These are phyloP conservation scores for Ptychodera flava DNA, from an alignment of 35 echinoderm and acorn worm species.

Conservation along the genomic window DNA sequence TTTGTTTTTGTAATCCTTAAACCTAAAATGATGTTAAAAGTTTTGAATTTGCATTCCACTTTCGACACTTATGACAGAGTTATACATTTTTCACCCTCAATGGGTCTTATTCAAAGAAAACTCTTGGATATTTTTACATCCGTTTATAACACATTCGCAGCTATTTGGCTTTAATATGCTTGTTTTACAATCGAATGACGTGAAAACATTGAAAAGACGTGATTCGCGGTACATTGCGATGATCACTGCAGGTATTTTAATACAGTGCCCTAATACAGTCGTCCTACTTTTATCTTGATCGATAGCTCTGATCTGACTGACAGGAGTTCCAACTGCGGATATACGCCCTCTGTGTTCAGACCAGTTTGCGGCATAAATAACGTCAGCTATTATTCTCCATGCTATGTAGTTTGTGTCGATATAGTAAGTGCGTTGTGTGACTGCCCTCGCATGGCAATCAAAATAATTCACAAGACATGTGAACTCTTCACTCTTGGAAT, in stretches of 20 bases:
- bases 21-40: too few species aligned
- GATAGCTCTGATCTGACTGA: background rate
- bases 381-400: conserved; percentile 36
- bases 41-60: too few species aligned
- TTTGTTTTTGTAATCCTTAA: too few species aligned
- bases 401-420: conserved; percentile 26
- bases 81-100: too few species aligned
- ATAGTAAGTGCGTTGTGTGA: background rate
- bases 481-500: too few species aligned
- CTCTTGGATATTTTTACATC: too few species aligned
- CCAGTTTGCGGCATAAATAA: conserved; percentile 31
- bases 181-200: background rate
- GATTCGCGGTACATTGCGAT: too few species aligned
- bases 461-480: too few species aligned
- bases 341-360: background rate
- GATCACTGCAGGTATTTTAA: background rate
- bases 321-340: background rate
- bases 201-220: background rate
- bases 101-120: too few species aligned
- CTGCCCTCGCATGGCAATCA: background rate
- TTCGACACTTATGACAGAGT: too few species aligned
- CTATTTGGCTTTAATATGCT: background rate
- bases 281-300: background rate
- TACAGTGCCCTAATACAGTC: background rate
- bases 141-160: too few species aligned